Conservation (phyloP, 1,140 invertebrate genomes). For the Cataglyphis hispanica region DNA sequence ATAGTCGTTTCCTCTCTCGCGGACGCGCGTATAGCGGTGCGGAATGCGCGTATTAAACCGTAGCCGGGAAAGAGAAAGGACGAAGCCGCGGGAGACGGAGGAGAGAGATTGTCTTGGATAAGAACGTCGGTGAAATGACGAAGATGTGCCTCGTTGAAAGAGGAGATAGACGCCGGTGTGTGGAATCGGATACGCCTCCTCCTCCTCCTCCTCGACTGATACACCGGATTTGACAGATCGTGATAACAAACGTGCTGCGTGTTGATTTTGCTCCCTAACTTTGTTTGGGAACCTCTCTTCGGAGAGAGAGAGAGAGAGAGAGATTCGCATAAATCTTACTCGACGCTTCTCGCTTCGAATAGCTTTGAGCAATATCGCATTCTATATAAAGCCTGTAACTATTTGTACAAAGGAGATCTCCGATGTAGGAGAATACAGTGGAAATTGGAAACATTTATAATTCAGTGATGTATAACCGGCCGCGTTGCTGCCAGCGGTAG, state of each 20-base stretch:
- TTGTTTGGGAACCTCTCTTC: constrained; percentile 3
- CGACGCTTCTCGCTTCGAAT: constrained; percentile 13
- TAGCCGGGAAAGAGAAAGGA: constrained; percentile 50
- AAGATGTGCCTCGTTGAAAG: background rate
- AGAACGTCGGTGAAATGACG: constrained; percentile 19
- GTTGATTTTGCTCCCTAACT: constrained; percentile 32
- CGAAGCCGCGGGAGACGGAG: constrained; percentile 23
- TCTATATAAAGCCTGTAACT: background rate
- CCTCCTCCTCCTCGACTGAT: background rate
- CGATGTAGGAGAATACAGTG: background rate
- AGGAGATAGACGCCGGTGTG: background rate
- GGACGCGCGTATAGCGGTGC: constrained; percentile 37
- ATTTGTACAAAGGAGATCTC: background rate
- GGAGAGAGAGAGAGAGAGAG: background rate
- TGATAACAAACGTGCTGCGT: background rate
- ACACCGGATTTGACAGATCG: constrained; percentile 49
- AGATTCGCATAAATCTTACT: constrained; percentile 18
- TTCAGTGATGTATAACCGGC: background rate
- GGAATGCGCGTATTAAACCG: constrained; percentile 48
- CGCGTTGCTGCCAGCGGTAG: background rate
- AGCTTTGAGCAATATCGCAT: constrained; percentile 22
- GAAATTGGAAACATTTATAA: constrained; percentile 19
- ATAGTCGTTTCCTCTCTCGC: background rate
- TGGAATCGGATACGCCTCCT: background rate
- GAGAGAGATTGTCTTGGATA: constrained; percentile 65